Conservation (phyloP, 2,888 invertebrate genomes). For the Chrysomela aeneicollis region DNA sequence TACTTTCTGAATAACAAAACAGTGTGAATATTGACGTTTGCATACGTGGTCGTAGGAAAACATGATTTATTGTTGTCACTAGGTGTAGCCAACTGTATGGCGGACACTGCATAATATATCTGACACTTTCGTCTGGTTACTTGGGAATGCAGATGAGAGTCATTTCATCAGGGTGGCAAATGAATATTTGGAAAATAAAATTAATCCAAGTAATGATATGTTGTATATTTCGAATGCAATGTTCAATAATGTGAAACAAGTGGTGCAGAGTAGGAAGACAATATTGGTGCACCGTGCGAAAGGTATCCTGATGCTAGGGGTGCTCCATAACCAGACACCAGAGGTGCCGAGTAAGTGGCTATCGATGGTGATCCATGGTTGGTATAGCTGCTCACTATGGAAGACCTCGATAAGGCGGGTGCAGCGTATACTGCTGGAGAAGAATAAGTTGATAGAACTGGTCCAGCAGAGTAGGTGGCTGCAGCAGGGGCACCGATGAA, state of each 20-base stretch:
- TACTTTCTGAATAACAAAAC: no score
- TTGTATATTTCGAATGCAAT: no score
- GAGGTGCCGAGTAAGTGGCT: constrained; percentile 18
- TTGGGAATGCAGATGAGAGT: no score
- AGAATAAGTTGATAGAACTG: constrained; percentile 19
- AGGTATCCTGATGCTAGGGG: neutral
- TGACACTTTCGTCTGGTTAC: no score
- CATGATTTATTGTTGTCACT: no score
- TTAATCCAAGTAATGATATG: no score
- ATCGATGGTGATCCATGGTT: constrained; percentile 9
- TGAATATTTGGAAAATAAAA: no score
- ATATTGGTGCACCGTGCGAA: constrained; percentile 1
- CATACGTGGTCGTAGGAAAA: no score
- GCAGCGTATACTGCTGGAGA: neutral
- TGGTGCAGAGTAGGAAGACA: constrained; percentile 27
- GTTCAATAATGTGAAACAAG: constrained; percentile 1
- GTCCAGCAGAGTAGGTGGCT: constrained; percentile 25
- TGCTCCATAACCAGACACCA: neutral
- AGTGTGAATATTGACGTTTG: no score
- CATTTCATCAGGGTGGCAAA: no score
- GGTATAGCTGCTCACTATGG: neutral
- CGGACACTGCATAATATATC: no score
- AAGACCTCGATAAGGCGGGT: neutral
- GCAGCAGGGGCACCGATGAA: constrained; percentile 48
- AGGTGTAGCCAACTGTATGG: no score